Evolutionary conservation across 2,888 invertebrate genomes (phyloP), one percentile per base, ranked within the genome.

Genomic region (Pseudococcus jackbeardsleyi): DNA sequence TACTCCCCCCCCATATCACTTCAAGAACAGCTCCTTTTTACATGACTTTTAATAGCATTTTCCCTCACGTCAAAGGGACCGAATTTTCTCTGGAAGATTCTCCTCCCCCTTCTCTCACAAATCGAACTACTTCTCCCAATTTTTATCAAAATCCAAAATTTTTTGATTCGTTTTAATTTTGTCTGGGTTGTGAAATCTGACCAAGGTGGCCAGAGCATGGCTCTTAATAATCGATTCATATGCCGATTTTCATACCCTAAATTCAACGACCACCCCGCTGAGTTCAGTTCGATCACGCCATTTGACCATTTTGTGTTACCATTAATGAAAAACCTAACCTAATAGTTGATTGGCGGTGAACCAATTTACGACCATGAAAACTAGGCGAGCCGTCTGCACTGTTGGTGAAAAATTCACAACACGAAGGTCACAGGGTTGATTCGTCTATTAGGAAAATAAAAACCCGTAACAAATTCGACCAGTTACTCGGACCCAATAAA

Each of bases 381-480:
- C 48, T 50, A 7, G 64, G 64, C 64, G 64, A 64, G 64, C 64
- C 64, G 64, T 64, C 64, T 64, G 64, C 64, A 50, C 8, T 15
- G 11, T 50, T 50, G 0, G 48, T 15, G 64, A 64, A 64, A 64
- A 64, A 64, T 64, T 22, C 64, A 64, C 64, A 15, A 11, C 15
- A 50, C 48, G 48, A 64, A 64, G 64, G 64, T 64, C 64, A 19
- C 9, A 19, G 64, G 64, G 64, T 64, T 64, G 64, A 64, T 64
- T 19, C 64, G 64, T 64, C 64, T 64, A 64, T 64, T 64, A 64
- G 19, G 64, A 17, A 64, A 64, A 64, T 64, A 64, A 1, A 15
- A 11, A 64, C 19, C 15, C 19, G 64, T 19, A 72, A 72, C 72
- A 72, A 72, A 72, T 72, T 72, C 72, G 72, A 33, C 68, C 68